These are phyloP conservation scores for Petrocephalus zakoni DNA, from an alignment of 2,113 vertebrate species.

Conservation along the genomic window DNA sequence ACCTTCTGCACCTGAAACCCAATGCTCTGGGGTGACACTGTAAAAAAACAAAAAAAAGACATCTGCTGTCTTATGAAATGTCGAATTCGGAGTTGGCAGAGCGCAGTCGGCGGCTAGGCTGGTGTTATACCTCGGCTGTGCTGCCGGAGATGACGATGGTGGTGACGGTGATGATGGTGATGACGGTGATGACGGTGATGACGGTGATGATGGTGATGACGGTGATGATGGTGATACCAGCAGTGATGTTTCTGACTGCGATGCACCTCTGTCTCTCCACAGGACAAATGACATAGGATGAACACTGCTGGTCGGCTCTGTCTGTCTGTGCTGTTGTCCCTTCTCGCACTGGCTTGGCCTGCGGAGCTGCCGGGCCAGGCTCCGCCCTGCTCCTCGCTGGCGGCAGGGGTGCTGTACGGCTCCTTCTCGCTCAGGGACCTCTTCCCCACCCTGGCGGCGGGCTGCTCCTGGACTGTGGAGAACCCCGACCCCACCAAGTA, in stretches of 20 bases:
- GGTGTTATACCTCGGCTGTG: neutral
- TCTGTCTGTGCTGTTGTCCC: slow-evolving; percentile 96
- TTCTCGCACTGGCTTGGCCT: slow-evolving; percentile 77
- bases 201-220: neutral
- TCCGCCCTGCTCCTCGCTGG: slow-evolving; percentile 84
- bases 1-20: neutral
- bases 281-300: slow-evolving; percentile 99
- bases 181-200: neutral
- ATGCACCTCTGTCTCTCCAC: slow-evolving; percentile 39
- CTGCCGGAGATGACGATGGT: neutral
- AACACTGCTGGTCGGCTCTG: slow-evolving; percentile 99
- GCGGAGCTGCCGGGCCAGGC: slow-evolving; percentile 79
- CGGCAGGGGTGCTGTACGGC: slow-evolving; percentile 93
- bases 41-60: neutral
- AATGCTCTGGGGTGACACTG: neutral
- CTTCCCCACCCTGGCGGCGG: slow-evolving; percentile 80
- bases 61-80: neutral
- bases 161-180: neutral
- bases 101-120: neutral
- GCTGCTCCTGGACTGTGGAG: slow-evolving; percentile 98
- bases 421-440: slow-evolving; percentile 98
- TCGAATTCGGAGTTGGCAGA: neutral
- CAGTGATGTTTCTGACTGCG: neutral
- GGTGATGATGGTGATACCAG: neutral
- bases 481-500: slow-evolving; percentile 98